Base-by-base conservation (phyloP, 2,113 vertebrate species). In the Tyrannus savana region DNA sequence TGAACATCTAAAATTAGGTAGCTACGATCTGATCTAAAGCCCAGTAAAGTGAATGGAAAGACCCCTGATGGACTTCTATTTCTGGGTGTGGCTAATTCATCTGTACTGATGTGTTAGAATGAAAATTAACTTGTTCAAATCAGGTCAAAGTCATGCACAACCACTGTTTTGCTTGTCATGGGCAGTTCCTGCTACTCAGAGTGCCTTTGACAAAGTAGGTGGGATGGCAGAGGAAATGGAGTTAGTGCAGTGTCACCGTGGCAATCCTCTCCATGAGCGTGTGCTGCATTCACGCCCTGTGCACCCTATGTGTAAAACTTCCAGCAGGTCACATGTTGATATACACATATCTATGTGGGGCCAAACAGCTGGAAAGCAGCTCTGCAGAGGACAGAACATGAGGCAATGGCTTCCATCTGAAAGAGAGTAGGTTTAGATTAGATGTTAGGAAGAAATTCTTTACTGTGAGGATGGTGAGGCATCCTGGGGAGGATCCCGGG, bases 151-250 rank as follows among this genome's bases (percentile, higher is more conserved):
- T 39, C 78, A 64, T 39, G 42, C 84, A 7, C 30, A 85, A 27
- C 8, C 42, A 37, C n/a, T 1, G 3, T 25, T 85, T 47, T 30
- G 9, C 12, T 75, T 1, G 0, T 58, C 0, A 0, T 50, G 50
- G 44, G 39, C 25, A 67, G 55, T 6, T 93, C 31, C 55, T 22
- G 59, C 53, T 50, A 47, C 64, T 49, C 15, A 47, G 41, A 44
- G 46, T 27, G n/a, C 14, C 47, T 73, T 52, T 58, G 35, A 17
- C 17, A 31, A 52, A 81, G n/a, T 10, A 64, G 37, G 19, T 49
- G 55, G 50, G 19, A 24, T 66, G 31, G n/a, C 22, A 81, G 56
- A 47, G 14, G 41, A 44, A 69, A 67, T 4, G 46, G 14, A 22
- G 12, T 9, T 28, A 39, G 27, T 22, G 22, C 12, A 76, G 33